Base-by-base conservation (phyloP, 2,797 vertebrate genomes). In the Myioborus miniatus region DNA sequence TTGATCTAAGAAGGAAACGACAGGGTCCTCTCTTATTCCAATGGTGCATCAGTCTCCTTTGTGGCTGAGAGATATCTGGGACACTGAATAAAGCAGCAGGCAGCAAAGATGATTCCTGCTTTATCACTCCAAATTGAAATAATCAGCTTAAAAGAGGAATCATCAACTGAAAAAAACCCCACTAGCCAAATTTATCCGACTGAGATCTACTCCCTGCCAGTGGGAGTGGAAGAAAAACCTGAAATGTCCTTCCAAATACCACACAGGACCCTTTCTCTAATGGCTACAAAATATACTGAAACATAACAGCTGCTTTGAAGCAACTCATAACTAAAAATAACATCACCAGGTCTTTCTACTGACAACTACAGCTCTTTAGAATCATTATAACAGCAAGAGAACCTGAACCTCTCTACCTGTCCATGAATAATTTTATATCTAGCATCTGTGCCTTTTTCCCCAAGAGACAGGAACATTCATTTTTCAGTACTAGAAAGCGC, bases 351-450 rank as follows among this genome's bases (percentile, higher is more conserved):
- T 83, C 74, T 74, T 89, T 76, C 80, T 60, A 56, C 36, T 58
- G 72, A 87, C 56, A 89, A 24, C 69, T 24, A 24, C 1, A 62
- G 44, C 39, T 52, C 52, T 83, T 88, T 59, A 86, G 63, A 81
- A 90, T 44, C 20, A 52, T 47, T 70, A 0, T 3, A 39, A 39
- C 26, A 89, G 62, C 17, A 83, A 83, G 52, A 78, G 87, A 82
- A 90, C 63, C 80, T 58, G 67, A 88, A 82, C 77, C 83, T 90
- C 59, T 93, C 92, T 88, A 88, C 49, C 56, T 90, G 77, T 44
- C 77, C 89, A 70, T 79, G 59, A 93, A 86, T 84, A 91, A 86
- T 92, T 90, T 93, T 90, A 67, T 63, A 94, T 67, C 72, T 88
- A 90, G 63, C 47, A 90, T 70, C 76, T 94, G 62, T 86, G 69